Base-by-base conservation (phyloP, 1,140 invertebrate genomes). In the Sinonovacula constricta region DNA sequence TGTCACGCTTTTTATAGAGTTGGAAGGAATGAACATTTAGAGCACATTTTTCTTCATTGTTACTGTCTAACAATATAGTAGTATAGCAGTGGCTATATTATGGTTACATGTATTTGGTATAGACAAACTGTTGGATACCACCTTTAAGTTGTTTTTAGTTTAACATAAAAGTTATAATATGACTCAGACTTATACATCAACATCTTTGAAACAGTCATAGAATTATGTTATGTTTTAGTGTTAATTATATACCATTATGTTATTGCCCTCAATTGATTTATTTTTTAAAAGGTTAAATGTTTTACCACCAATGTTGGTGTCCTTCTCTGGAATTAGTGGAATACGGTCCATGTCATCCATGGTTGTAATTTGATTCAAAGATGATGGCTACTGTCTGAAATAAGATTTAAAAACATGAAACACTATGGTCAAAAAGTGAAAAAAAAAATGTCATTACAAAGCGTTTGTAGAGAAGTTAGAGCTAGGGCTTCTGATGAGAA, bases 241-340 rank as follows among this genome's bases (percentile, higher is more conserved):
- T 45, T 10, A 10, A 45, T 45, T 10, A 45, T 45, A 10, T 18
- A n/a, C n/a, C n/a, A n/a, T n/a, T n/a, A n/a, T n/a, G n/a, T n/a
- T n/a, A n/a, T n/a, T n/a, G n/a, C n/a, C n/a, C n/a, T n/a, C n/a
- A n/a, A n/a, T n/a, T 45, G 7, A 18, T 45, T 45, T 45, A 18
- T 18, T 10, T 10, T 45, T 45, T 10, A 45, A 10, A 45, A 45
- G 18, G 18, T 10, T 45, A 53, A 51, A 60, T n/a, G n/a, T n/a
- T 54, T 66, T 67, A 76, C 72, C 72, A 76, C 72, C 72, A 67
- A 76, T 67, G 59, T 76, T 76, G 72, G 72, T 76, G 72, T 76
- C 72, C 54, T 67, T 76, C n/a, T 66, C 72, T 57, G 72, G 72
- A 57, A 76, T 76, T 34, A 66, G 72, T 57, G 72, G 72, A 57